Evolutionary conservation across 2,113 vertebrate genomes (phyloP).

Genomic region (Nibea albiflora): DNA sequence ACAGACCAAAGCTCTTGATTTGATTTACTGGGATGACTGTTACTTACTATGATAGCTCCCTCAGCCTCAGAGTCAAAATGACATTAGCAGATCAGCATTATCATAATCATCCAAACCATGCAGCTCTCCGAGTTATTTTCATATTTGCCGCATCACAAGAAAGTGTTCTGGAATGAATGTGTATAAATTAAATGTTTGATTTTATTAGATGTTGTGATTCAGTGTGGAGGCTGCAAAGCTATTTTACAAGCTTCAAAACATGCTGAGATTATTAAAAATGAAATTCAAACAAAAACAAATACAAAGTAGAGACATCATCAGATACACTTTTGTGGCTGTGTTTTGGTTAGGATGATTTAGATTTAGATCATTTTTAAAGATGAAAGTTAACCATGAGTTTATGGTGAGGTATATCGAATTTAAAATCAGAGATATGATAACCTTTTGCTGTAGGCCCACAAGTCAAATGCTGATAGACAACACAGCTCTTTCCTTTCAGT

Average conservation of each 20-base stretch:
- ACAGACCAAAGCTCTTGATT: conserved; percentile 79
- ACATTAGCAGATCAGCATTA: conserved; percentile 80
- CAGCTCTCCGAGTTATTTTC: conserved; percentile 74
- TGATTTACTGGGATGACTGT: conserved; percentile 77
- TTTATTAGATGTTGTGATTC: conserved; percentile 66
- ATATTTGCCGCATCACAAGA: conserved; percentile 75
- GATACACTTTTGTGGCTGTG: conserved; percentile 16
- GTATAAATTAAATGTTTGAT: conserved; percentile 62
- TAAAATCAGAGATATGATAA: conserved; percentile 69
- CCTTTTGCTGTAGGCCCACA: conserved; percentile 55
- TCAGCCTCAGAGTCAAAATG: conserved; percentile 75
- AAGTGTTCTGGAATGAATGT: conserved; percentile 59
- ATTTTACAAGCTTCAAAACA: conserved; percentile 39
- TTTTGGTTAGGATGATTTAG: conserved; percentile 1
- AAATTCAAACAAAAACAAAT: conserved; percentile 23
- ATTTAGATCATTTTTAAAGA: conserved; percentile 45
- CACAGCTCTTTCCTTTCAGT: conserved; percentile 47
- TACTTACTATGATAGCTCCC: conserved; percentile 71
- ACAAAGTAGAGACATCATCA: background rate
- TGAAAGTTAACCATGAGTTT: conserved; percentile 40
- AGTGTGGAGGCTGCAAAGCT: conserved; percentile 30
- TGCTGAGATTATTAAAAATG: conserved; percentile 29
- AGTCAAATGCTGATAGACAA: conserved; percentile 70
- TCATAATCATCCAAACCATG: conserved; percentile 79
- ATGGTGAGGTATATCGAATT: conserved; percentile 49